These are phyloP conservation scores for Myotis findleyi DNA, from an alignment of 2,797 vertebrate species.

Conservation along the genomic window DNA sequence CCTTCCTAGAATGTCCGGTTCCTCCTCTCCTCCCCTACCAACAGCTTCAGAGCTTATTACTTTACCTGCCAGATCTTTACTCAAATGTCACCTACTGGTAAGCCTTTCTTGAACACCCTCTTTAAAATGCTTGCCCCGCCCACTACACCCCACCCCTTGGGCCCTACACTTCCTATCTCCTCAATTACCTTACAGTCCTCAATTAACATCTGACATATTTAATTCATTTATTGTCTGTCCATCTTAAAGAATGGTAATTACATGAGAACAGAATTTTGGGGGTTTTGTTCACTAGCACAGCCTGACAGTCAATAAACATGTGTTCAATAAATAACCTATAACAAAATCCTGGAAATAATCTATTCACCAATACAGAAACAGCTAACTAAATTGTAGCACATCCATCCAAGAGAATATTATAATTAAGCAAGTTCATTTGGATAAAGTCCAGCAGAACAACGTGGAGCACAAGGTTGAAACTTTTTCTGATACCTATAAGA, in stretches of 20 bases:
- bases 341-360: conserved; percentile 39
- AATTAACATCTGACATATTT: not conserved
- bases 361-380: not conserved
- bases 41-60: not conserved
- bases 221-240: not conserved
- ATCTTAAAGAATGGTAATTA: conserved; percentile 12
- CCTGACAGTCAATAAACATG: conserved; percentile 15
- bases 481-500: conserved; percentile 99
- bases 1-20: not conserved
- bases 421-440: not conserved
- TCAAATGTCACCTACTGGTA: not conserved
- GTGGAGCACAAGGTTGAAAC: conserved; percentile 93
- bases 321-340: conserved; percentile 24
- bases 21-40: not conserved
- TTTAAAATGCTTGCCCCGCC: not conserved
- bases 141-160: not conserved
- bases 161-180: not conserved
- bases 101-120: not conserved
- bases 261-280: not conserved
- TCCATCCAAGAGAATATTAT: not conserved
- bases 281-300: not conserved
- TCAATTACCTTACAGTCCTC: not conserved
- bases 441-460: not conserved
- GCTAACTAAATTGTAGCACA: not conserved
- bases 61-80: not conserved